Evolutionary conservation across 2,113 vertebrate genomes (phyloP).

Genomic region (Salvelinus sp.): DNA sequence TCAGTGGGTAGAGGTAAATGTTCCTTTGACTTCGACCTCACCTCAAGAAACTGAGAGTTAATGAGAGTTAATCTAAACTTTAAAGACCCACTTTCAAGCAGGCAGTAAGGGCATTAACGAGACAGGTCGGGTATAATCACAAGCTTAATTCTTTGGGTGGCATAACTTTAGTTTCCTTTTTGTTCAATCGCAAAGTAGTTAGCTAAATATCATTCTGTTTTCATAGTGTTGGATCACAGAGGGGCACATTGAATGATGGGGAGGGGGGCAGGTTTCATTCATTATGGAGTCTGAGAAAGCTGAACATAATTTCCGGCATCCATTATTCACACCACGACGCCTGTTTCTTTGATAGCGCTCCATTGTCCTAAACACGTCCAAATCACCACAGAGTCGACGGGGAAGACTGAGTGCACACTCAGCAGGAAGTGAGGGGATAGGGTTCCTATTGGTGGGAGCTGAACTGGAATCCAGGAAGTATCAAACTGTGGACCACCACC

Average conservation of each 20-base stretch:
- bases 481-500: constrained; percentile 77
- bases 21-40: constrained; percentile 62
- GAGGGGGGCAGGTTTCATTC: constrained; percentile 31
- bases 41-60: constrained; percentile 51
- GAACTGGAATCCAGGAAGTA: constrained; percentile 84
- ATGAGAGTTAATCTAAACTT: constrained; percentile 67
- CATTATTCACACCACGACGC: constrained; percentile 72
- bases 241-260: constrained; percentile 39
- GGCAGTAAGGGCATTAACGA: constrained; percentile 54
- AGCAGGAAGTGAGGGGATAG: constrained; percentile 52
- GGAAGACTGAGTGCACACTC: constrained; percentile 38
- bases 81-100: constrained; percentile 65
- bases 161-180: constrained; percentile 30
- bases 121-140: constrained; percentile 32
- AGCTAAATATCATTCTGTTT: constrained; percentile 36
- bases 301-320: constrained; percentile 64
- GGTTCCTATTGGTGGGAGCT: constrained; percentile 80
- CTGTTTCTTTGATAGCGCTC: constrained; percentile 64
- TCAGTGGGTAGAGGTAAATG: constrained; percentile 53
- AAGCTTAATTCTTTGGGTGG: constrained; percentile 53
- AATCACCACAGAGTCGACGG: constrained; percentile 49
- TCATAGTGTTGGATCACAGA: constrained; percentile 36
- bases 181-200: constrained; percentile 43
- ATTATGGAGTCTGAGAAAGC: constrained; percentile 59
- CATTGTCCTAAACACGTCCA: constrained; percentile 64